These are phyloP conservation scores for Selenia dentaria DNA, from an alignment of 2,888 invertebrate species.

Conservation along the genomic window DNA sequence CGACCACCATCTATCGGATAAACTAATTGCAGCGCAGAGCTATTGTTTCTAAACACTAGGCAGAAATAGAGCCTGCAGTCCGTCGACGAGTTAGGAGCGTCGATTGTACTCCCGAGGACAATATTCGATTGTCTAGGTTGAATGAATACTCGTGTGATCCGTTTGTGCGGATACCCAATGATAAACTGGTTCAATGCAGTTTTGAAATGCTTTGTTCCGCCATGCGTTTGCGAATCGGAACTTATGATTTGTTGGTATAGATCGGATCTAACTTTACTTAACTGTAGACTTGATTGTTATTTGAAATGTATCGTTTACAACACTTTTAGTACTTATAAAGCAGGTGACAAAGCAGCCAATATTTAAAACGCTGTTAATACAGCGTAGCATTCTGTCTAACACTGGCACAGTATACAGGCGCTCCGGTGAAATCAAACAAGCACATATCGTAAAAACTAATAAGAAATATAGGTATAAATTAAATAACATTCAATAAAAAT, in stretches of 20 bases:
- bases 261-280: no score
- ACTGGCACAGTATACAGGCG: no score
- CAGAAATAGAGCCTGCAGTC: constrained; percentile 62
- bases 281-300: no score
- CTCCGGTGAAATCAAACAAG: no score
- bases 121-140: constrained; percentile 63
- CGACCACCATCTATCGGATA: constrained; percentile 81
- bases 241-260: not conserved
- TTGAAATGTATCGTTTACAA: no score
- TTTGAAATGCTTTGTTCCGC: constrained; percentile 9
- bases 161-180: constrained; percentile 29
- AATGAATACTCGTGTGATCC: constrained; percentile 43
- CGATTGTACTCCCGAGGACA: constrained; percentile 56
- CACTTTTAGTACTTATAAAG: no score
- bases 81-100: constrained; percentile 46
- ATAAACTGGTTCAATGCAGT: constrained; percentile 32
- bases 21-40: constrained; percentile 80
- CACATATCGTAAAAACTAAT: no score
- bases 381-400: no score
- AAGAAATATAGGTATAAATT: no score
- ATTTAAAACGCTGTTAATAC: no score
- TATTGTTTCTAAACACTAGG: constrained; percentile 80
- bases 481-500: no score
- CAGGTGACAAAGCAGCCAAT: no score
- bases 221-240: not conserved